Percentiles rank a stretch among this genome's conserved stretches.
phyloP scores from a whole-genome alignment of 1,140 invertebrate genomes.

The Chelonus insularis region DNA sequence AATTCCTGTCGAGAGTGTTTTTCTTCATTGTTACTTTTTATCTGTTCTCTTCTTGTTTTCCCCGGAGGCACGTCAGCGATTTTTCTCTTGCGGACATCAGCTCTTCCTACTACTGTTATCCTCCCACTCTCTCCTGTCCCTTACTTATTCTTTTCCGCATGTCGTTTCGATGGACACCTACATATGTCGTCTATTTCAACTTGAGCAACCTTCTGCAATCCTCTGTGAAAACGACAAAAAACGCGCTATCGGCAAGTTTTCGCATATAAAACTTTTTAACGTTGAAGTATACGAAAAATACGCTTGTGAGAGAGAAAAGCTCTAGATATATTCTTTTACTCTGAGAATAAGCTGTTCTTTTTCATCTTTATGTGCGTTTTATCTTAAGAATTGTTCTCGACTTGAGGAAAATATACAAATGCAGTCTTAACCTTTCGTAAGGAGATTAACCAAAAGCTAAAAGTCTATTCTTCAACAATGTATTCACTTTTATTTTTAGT shows the following conservation, averaged over 20 bases:
- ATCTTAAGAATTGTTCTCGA: not conserved
- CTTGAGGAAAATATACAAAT: not conserved
- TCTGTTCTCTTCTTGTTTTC: not conserved
- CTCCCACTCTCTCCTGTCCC: not conserved
- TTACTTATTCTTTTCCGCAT: not conserved
- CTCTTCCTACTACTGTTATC: not conserved
- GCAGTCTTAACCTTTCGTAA: not conserved
- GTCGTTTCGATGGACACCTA: conserved; percentile 4
- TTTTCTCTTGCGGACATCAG: not conserved
- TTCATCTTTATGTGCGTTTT: not conserved
- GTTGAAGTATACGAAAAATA: too few species aligned
- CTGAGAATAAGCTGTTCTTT: not conserved
- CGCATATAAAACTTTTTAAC: conserved; percentile 28
- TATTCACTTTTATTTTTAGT: too few species aligned
- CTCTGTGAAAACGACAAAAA: conserved; percentile 2
- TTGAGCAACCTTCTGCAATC: not conserved
- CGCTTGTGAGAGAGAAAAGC: not conserved
- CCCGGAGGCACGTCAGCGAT: conserved; percentile 10
- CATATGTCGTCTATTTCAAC: not conserved
- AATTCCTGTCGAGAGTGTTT: not conserved
- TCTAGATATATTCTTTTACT: not conserved
- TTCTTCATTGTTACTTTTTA: not conserved
- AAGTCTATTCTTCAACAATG: not conserved
- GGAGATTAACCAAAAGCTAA: not conserved
- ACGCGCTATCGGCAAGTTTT: conserved; percentile 30